These are phyloP conservation scores for Ibidorhyncha struthersii DNA, from an alignment of 2,113 vertebrate species.

Conservation along the genomic window DNA sequence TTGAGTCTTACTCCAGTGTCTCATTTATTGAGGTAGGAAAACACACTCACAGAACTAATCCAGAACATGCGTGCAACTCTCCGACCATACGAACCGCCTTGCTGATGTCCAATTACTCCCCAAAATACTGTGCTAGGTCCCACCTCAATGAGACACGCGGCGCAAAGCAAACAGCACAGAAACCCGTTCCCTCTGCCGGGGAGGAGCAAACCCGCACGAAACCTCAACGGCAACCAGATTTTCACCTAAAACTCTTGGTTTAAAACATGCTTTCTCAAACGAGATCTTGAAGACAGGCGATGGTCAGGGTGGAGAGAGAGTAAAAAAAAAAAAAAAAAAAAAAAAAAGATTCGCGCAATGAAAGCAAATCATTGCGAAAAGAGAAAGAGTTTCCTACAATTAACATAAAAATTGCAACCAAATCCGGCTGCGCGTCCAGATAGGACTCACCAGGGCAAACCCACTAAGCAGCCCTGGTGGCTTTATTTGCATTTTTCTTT, in stretches of 20 bases:
- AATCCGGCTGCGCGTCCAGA: too few relatives aligned
- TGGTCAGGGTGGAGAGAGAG: neutral
- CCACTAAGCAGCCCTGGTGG: too few relatives aligned
- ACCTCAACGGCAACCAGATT: accelerated
- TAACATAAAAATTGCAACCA: neutral
- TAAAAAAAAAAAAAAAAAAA: too few relatives aligned
- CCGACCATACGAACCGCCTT: accelerated
- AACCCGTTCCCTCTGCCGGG: neutral
- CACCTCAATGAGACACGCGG: accelerated
- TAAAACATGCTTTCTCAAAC: neutral
- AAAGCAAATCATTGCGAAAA: neutral
- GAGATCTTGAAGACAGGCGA: too few relatives aligned
- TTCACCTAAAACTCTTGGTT: neutral
- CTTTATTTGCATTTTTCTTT: neutral
- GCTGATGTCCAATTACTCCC: neutral
- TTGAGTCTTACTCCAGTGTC: neutral
- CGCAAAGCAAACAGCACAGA: neutral
- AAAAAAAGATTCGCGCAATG: too few relatives aligned
- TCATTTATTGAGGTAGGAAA: neutral
- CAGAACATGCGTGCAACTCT: too few relatives aligned
- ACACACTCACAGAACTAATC: too few relatives aligned
- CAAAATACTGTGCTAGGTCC: neutral
- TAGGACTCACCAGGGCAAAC: neutral
- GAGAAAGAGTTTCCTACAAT: neutral
- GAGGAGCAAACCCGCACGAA: neutral